Percentiles rank a stretch among this genome's conserved stretches.
Conservation (phyloP, 2,113 vertebrate genomes). For the Gobius niger region DNA sequence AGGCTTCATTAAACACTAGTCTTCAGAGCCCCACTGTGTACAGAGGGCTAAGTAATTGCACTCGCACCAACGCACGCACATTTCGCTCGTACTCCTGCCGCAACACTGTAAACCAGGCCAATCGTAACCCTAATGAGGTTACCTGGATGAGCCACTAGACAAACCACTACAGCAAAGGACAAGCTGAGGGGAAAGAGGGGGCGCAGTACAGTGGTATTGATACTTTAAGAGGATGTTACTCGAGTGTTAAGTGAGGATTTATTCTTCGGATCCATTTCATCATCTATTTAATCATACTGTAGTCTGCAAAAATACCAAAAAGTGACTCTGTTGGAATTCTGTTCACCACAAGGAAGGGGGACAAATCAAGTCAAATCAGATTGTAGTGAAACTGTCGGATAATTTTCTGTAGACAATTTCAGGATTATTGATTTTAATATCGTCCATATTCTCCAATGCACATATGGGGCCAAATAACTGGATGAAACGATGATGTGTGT, state of each 20-base stretch:
- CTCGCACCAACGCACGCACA: conserved; percentile 10
- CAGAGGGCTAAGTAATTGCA: conserved; percentile 17
- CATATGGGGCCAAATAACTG: too few relatives aligned
- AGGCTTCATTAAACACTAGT: background rate
- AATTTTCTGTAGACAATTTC: too few relatives aligned
- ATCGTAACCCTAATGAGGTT: conserved; percentile 38
- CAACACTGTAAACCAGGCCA: conserved; percentile 38
- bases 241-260: background rate
- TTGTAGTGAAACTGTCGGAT: background rate
- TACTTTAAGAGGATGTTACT: background rate
- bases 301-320: too few relatives aligned
- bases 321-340: too few relatives aligned
- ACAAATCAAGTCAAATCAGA: background rate
- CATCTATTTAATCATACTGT: too few relatives aligned
- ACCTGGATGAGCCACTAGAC: conserved; percentile 25
- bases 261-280: background rate
- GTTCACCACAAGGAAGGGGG: too few relatives aligned
- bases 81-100: conserved; percentile 32
- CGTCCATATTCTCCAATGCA: too few relatives aligned
- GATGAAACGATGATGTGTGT: too few relatives aligned
- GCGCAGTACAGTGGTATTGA: background rate
- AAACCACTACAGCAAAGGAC: conserved; percentile 1
- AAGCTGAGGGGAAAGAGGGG: background rate
- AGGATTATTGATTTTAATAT: too few relatives aligned
- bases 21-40: conserved; percentile 7